These are phyloP conservation scores for Ctena decussata DNA, from an alignment of 2,888 invertebrate species.

Conservation along the genomic window DNA sequence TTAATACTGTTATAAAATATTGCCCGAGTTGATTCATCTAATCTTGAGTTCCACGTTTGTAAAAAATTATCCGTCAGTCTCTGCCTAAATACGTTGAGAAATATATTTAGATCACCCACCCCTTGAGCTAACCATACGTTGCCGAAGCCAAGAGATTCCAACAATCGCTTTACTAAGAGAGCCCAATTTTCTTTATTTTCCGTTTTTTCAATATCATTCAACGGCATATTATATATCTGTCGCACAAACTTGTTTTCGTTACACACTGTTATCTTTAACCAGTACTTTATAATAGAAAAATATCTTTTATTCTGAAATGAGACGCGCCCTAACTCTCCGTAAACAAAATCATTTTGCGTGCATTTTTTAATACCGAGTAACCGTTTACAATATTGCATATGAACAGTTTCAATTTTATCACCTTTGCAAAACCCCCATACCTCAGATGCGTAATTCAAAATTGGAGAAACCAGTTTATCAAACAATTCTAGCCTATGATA, in stretches of 20 bases:
- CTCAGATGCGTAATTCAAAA: not conserved
- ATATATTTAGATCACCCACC: not conserved
- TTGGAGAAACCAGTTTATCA: not conserved
- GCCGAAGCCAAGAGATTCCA: not conserved
- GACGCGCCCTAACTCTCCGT: not conserved
- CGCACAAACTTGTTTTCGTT: not conserved
- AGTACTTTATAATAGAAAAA: not conserved
- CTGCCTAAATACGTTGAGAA: not conserved
- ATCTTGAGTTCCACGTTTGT: not conserved
- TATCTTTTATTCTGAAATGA: not conserved
- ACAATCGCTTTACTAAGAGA: not conserved
- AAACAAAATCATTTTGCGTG: slow-evolving; percentile 2
- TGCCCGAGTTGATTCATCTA: not conserved
- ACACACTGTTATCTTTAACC: not conserved
- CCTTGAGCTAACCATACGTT: not conserved
- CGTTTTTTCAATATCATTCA: not conserved
- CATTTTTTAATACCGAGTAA: not conserved
- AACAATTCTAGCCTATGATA: not conserved
- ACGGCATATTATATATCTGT: not conserved
- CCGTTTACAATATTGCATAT: slow-evolving; percentile 3
- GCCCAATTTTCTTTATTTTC: not conserved
- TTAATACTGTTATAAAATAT: not conserved
- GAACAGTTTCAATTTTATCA: not conserved
- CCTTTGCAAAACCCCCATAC: not conserved
- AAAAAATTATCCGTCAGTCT: not conserved